Evolutionary conservation across 2,888 invertebrate genomes (phyloP), one percentile per base, ranked within the genome.

Genomic region (Zaprionus obscuricornis): DNA sequence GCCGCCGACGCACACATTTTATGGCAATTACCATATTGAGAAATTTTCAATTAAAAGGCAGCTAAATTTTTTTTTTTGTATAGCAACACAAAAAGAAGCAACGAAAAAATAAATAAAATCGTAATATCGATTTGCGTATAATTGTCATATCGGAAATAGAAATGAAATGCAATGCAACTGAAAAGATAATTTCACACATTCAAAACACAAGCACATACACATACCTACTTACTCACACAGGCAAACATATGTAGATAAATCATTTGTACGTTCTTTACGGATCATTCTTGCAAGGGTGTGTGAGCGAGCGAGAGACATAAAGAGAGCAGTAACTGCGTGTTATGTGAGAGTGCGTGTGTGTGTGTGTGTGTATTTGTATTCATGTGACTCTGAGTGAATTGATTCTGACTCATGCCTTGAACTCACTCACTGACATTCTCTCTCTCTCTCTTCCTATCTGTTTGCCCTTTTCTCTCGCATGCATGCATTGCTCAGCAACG

Each of bases 1-100:
- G 56, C 52, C 82, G 71, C 79, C 74, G 57, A 74, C 75, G 75
- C 83, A 56, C 37, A 62, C 70, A 71, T 74, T 82, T 63, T 68
- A 68, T 72, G 75, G 72, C 74, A 79, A 86, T 86, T 86, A 85
- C 79, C 86, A 85, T 86, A 86, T 83, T 81, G 74, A 83, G 84
- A 71, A 83, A 85, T 85, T 71, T 83, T 70, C 81, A 85, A 83
- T 82, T 85, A 66, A 78, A 81, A 63, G 56, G n/a, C n/a, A 57
- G 55, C 63, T 13, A 47, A 11, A n/a, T 13, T 16, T 18, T 26
- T 8, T 17, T 3, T 8, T 27, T 13, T 50, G 16, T 8, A 17
- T 46, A 46, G 49, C 45, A 17, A 18, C 22, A 22, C 29, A 46
- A 29, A 22, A 8, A 26, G 4, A 43, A 18, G 17, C 16, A 50